Conservation (phyloP, 2,797 vertebrate genomes). For the Lepilemur septentrionalis region DNA sequence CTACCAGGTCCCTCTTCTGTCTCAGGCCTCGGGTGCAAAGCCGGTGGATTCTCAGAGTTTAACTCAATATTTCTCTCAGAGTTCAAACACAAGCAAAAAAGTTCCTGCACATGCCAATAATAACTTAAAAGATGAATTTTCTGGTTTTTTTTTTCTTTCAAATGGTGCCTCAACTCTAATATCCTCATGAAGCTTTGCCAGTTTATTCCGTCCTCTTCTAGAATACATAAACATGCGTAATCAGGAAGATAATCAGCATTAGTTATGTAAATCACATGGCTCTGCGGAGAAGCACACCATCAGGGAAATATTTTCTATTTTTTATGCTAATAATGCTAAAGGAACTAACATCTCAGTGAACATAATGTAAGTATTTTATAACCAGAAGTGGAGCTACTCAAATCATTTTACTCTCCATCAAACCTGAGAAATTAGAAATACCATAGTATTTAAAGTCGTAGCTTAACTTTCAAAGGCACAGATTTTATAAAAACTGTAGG, state of each 20-base stretch:
- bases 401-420: background rate
- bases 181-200: background rate
- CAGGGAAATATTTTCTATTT: background rate
- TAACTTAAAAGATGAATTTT: background rate
- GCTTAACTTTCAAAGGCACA: background rate
- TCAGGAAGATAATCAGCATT: background rate
- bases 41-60: rapidly evolving
- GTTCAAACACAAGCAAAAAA: background rate
- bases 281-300: constrained; percentile 24
- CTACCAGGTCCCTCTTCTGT: rapidly evolving
- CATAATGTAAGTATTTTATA: constrained; percentile 43
- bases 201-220: background rate
- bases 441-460: background rate
- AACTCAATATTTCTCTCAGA: background rate
- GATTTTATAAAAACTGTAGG: background rate
- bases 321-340: constrained; percentile 18
- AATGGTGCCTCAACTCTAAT: background rate
- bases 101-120: background rate
- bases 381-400: background rate
- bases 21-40: background rate
- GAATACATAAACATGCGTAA: background rate
- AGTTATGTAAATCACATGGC: background rate
- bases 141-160: background rate
- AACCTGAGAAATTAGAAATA: background rate
- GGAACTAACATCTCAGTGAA: background rate